A percentile compares a stretch with the other conserved stretches of the same genome.
phyloP scores from a whole-genome alignment of 2,797 vertebrate species.

The Malurus leucopterus region DNA sequence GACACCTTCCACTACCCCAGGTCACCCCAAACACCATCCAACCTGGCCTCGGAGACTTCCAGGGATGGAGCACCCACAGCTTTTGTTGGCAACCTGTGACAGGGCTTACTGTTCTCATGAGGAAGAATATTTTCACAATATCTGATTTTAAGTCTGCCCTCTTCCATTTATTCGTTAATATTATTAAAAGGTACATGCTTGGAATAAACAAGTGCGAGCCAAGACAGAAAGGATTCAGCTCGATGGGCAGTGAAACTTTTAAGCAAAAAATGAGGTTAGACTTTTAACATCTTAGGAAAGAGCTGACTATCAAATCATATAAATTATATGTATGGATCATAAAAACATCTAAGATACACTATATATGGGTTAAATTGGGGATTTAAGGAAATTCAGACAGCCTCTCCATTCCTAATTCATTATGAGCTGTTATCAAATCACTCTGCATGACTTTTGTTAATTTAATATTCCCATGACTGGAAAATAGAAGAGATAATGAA shows the following conservation, averaged over 20 bases:
- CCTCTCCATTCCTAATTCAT: background rate
- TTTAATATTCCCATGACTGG: background rate
- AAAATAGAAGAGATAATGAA: background rate
- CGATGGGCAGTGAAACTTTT: background rate
- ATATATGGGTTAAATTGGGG: background rate
- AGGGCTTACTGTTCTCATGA: background rate
- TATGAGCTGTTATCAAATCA: background rate
- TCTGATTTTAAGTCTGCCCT: background rate
- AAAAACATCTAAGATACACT: background rate
- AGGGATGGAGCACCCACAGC: background rate
- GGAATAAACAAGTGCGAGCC: background rate
- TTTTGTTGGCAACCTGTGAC: background rate
- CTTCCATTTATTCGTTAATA: background rate
- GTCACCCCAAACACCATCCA: rapidly evolving
- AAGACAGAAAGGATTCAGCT: background rate
- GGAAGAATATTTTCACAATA: background rate
- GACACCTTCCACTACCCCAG: background rate
- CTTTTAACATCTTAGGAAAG: background rate
- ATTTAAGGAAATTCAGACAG: background rate
- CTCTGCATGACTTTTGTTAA: background rate
- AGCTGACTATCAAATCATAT: background rate
- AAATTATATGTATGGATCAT: background rate
- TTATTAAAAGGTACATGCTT: background rate
- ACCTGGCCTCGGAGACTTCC: background rate
- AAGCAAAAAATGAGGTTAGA: background rate